Percentiles rank a stretch among this genome's conserved stretches.
Evolutionary conservation across 2,113 vertebrate genomes (phyloP).

Genomic region (Galbula dea): DNA sequence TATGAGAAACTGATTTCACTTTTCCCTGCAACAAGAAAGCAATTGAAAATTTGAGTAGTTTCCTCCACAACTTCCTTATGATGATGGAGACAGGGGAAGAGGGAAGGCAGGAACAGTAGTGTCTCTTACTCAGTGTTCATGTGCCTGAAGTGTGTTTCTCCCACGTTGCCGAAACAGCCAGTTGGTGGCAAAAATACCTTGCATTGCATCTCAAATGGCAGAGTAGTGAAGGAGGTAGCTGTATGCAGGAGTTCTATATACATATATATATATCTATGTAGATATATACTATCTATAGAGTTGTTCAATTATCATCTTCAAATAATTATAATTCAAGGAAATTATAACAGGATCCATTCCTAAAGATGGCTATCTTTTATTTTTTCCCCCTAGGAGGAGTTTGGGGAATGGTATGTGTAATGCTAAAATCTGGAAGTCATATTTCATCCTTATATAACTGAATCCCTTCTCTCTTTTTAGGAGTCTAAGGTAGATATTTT

Average conservation of each 20-base stretch:
- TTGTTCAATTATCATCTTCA: neutral
- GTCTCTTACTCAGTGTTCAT: neutral
- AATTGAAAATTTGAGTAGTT: neutral
- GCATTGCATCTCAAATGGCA: neutral
- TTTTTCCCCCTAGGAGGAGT: no score
- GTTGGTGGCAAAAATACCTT: neutral
- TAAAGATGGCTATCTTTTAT: neutral
- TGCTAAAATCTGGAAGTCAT: neutral
- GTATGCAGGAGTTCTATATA: no score
- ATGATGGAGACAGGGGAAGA: neutral
- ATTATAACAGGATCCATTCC: neutral
- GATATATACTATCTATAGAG: no score
- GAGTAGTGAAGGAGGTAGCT: neutral
- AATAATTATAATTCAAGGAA: neutral
- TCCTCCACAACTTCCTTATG: neutral
- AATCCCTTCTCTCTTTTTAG: neutral
- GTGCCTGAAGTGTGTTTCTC: neutral
- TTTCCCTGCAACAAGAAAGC: neutral
- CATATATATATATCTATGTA: no score
- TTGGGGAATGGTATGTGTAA: rapidly evolving
- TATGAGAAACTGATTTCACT: neutral
- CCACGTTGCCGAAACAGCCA: neutral
- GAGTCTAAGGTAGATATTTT: neutral
- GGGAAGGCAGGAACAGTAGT: neutral
- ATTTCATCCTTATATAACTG: neutral